Evolutionary conservation across 2,888 invertebrate species (phyloP).

Genomic region (Sinopyrophorus schimmeli): DNA sequence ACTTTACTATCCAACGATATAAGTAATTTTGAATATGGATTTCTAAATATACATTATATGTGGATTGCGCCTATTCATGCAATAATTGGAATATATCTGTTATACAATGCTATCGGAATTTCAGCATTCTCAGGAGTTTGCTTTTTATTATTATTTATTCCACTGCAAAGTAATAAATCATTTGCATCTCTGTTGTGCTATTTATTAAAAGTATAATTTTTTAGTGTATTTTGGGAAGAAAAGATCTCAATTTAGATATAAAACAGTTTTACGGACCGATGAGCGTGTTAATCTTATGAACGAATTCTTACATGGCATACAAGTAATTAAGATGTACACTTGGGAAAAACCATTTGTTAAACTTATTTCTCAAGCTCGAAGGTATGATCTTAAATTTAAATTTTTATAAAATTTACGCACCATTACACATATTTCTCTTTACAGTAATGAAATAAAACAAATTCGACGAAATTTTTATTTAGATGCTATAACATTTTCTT

Average conservation of each 20-base stretch:
- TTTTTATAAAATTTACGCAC: background rate
- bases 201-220: conserved; percentile 17
- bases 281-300: conserved; percentile 85
- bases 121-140: conserved; percentile 60
- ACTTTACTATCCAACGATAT: conserved; percentile 79
- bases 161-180: conserved; percentile 52
- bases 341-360: conserved; percentile 89
- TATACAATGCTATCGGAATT: conserved; percentile 62
- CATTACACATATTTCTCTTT: conserved; percentile 26
- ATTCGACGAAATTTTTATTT: conserved; percentile 75
- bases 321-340: conserved; percentile 95
- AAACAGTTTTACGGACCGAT: conserved; percentile 81
- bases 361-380: conserved; percentile 69
- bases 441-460: conserved; percentile 70
- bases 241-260: conserved; percentile 72
- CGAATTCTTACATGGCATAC: conserved; percentile 84
- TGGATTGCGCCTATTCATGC: conserved; percentile 81
- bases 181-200: background rate
- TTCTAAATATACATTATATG: conserved; percentile 77
- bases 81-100: conserved; percentile 69
- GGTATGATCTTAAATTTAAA: conserved; percentile 45
- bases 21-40: conserved; percentile 79
- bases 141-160: conserved; percentile 57
- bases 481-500: conserved; percentile 75
- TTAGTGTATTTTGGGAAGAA: conserved; percentile 65